phyloP scores from a whole-genome alignment of 1,140 invertebrate genomes.

The Platorchestia sp. region DNA sequence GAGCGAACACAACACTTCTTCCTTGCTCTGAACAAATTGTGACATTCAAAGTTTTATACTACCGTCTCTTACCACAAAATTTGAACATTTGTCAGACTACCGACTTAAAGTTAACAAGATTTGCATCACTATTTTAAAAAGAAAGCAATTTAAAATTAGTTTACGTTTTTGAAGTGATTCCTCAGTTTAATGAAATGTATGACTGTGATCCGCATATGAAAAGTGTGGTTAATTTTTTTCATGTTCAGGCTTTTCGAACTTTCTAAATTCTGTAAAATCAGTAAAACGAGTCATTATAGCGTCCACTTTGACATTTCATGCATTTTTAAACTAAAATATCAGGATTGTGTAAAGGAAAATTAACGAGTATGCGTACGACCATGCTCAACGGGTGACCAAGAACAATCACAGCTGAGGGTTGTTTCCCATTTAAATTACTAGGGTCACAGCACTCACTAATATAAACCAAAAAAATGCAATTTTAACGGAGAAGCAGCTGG shows the following conservation, averaged over 20 bases:
- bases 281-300: background rate
- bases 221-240: background rate
- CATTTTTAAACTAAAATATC: background rate
- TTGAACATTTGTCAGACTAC: background rate
- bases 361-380: background rate
- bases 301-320: background rate
- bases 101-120: background rate
- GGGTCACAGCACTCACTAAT: no score
- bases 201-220: background rate
- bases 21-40: no score
- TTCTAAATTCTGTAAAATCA: background rate
- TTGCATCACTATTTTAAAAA: background rate
- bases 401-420: background rate
- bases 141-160: background rate
- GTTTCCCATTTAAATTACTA: background rate
- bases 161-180: background rate
- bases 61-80: background rate
- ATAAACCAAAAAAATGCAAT: no score
- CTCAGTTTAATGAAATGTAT: background rate
- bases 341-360: no score
- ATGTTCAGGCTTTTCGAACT: background rate
- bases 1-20: no score
- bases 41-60: no score
- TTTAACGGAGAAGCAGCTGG: no score
- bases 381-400: background rate